Base-by-base conservation (phyloP, 2,888 invertebrate species). In the Brachyopa scutellaris region DNA sequence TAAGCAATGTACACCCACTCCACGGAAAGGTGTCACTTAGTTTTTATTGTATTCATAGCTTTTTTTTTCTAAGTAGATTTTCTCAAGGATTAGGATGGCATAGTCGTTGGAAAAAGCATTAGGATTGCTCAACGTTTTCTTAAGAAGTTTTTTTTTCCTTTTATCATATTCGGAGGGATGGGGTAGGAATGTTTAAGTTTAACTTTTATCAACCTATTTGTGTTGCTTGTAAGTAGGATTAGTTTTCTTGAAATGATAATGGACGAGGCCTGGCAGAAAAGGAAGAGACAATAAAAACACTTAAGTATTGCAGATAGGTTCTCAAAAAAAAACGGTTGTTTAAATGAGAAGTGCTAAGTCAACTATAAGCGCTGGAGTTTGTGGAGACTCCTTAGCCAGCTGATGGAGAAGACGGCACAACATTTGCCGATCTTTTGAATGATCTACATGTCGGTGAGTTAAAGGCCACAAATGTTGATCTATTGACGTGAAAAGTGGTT, bases 21-120 rank as follows among this genome's bases (percentile, higher is more conserved):
- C 45, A 61, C 33, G 21, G 9, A 5, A 42, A 59, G 66, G 29
- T 21, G 53, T n/a, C 53, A 53, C 53, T 66, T 66, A 66, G 36
- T n/a, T 57, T 69, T 47, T 47, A 49, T 69, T 69, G 36, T 57
- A 15, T 49, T 47, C 26, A 5, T 53, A 38, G 36, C 38, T 8
- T 31, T 15, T 31, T 19, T 40, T 40, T 9, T 1, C 1, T 23
- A 36, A 57, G 36, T 11, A 57, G 36, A 38, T 57, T 49, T 49
- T 36, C 38, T 19, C 38, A 49, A 64, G 64, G 59, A 57, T 69
- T 57, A 67, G 17, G 45, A 26, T n/a, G 55, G 53, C 2, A 29
- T 11, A 15, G 21, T 21, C n/a, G n/a, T n/a, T n/a, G n/a, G n/a
- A 3, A 15, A 42, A 42, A 40, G 40, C 55, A 55, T 31, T 33